These are phyloP conservation scores for Euspilapteryx auroguttella DNA, from an alignment of 2,888 invertebrate genomes.

Conservation along the genomic window DNA sequence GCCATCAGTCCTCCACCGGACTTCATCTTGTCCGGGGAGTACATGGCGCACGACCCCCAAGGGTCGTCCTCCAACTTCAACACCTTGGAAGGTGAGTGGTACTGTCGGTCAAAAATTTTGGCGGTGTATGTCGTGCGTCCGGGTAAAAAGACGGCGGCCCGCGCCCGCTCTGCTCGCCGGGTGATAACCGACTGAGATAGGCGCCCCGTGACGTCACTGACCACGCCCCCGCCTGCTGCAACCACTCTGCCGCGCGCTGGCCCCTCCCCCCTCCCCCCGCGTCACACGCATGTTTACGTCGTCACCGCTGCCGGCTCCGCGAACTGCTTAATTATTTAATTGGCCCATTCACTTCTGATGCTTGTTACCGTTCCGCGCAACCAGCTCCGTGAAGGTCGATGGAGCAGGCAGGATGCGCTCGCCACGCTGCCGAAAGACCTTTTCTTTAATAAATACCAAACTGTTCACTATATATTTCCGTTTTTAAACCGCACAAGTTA, in stretches of 20 bases:
- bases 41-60: constrained; percentile 78
- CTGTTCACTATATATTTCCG: no score
- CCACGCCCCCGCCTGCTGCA: constrained; percentile 31
- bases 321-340: constrained; percentile 61
- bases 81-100: constrained; percentile 66
- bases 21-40: constrained; percentile 94
- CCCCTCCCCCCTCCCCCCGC: constrained; percentile 9
- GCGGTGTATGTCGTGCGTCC: constrained; percentile 46
- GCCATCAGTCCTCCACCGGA: constrained; percentile 71
- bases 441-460: no score
- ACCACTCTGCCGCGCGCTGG: constrained; percentile 20
- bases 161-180: constrained; percentile 48
- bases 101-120: constrained; percentile 63
- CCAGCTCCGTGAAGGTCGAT: constrained; percentile 38
- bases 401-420: constrained; percentile 30
- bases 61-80: constrained; percentile 72
- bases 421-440: constrained; percentile 33
- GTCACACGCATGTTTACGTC: constrained; percentile 58
- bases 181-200: constrained; percentile 49
- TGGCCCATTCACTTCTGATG: constrained; percentile 55
- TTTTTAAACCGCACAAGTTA: no score
- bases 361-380: constrained; percentile 50
- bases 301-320: constrained; percentile 45
- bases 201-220: constrained; percentile 39
- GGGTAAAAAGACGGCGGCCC: constrained; percentile 41